A percentile compares a stretch with the other conserved stretches of the same genome.
Conservation (phyloP, 2,113 vertebrate genomes). For the Oophaga pumilio region DNA sequence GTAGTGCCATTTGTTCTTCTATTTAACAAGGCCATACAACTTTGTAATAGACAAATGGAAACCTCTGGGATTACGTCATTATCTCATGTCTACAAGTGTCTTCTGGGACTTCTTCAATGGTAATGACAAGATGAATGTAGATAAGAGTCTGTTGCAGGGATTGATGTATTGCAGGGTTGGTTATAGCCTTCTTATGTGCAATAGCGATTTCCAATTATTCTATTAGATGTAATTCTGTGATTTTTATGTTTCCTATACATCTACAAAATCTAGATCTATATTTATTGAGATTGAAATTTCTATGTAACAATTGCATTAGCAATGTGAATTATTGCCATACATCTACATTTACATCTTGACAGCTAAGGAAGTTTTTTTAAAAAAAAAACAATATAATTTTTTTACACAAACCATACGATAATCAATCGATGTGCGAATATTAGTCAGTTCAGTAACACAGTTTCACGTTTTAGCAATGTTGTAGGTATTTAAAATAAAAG, state of each 20-base stretch:
- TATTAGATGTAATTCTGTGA: neutral
- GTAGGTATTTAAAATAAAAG: neutral
- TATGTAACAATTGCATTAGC: too few species aligned
- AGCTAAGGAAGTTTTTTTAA: neutral
- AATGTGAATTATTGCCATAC: neutral
- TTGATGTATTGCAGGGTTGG: neutral
- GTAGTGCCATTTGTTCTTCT: neutral
- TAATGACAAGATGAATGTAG: neutral
- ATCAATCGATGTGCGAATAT: neutral
- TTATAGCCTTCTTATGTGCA: neutral
- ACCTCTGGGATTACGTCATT: conserved; percentile 22
- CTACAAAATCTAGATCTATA: neutral
- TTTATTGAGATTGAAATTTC: neutral
- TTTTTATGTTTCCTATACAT: neutral
- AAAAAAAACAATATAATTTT: neutral
- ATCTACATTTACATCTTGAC: neutral
- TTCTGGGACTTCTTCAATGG: neutral
- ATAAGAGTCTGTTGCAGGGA: conserved; percentile 1
- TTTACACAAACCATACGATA: neutral
- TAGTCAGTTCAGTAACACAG: neutral
- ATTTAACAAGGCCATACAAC: conserved; percentile 2
- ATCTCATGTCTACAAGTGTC: conserved; percentile 14
- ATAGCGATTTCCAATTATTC: neutral
- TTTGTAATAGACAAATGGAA: conserved; percentile 7
- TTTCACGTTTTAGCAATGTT: neutral